phyloP scores from a whole-genome alignment of 2,888 invertebrate genomes.

The Anticlea derivata region DNA sequence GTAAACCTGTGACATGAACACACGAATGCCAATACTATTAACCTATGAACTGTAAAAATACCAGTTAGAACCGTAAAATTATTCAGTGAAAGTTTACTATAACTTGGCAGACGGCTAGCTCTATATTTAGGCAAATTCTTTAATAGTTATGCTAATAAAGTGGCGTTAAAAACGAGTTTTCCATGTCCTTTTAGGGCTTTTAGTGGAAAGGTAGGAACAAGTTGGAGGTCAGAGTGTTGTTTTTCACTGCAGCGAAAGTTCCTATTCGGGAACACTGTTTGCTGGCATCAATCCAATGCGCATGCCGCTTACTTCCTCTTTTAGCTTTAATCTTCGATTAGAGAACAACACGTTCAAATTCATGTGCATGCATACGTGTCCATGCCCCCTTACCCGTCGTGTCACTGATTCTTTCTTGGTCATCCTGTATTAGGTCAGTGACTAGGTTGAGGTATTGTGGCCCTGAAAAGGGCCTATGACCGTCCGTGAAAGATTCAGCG shows the following conservation, averaged over 20 bases:
- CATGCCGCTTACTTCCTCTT: constrained; percentile 31
- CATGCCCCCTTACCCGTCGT: no score
- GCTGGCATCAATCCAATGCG: constrained; percentile 44
- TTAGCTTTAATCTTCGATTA: constrained; percentile 19
- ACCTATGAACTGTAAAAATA: no score
- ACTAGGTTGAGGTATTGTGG: no score
- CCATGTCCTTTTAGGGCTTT: constrained; percentile 1
- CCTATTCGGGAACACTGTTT: constrained; percentile 40
- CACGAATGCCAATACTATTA: no score
- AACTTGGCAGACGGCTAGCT: neutral
- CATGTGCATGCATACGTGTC: no score
- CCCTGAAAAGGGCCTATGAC: no score
- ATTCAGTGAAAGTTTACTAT: constrained; percentile 42
- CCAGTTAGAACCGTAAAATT: neutral
- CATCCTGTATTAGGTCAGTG: no score
- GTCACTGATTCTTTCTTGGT: no score
- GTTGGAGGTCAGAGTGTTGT: constrained; percentile 37
- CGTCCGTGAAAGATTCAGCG: no score
- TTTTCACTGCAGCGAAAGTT: constrained; percentile 46
- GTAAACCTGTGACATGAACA: neutral
- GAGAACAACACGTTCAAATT: constrained; percentile 9
- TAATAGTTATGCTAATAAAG: neutral
- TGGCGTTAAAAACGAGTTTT: constrained; percentile 29
- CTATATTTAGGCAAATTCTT: neutral
- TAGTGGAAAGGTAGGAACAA: constrained; percentile 16